Percentiles rank a stretch among this genome's conserved stretches.
phyloP scores from a whole-genome alignment of 2,888 invertebrate species.

The Chouioia cunea region DNA sequence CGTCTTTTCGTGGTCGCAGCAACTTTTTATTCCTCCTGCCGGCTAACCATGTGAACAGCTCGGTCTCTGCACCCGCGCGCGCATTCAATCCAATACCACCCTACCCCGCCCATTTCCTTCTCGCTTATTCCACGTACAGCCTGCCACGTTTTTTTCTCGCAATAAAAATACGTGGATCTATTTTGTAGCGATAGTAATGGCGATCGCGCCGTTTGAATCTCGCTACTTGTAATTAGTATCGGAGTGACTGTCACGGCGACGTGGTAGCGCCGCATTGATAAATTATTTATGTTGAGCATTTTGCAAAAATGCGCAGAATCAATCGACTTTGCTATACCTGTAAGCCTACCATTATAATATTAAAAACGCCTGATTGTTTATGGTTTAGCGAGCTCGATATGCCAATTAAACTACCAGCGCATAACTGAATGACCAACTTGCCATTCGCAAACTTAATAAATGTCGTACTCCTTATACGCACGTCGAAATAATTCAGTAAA shows the following conservation, averaged over 20 bases:
- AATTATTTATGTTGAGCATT: conserved; percentile 7
- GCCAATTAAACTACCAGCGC: conserved; percentile 23
- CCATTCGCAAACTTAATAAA: conserved; percentile 23
- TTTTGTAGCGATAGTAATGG: too few relatives aligned
- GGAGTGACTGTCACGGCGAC: not conserved
- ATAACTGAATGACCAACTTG: conserved; percentile 9
- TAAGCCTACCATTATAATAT: conserved; percentile 7
- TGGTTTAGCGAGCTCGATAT: not conserved
- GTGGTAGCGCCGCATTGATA: not conserved
- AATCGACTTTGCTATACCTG: conserved; percentile 10
- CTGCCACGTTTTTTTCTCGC: too few relatives aligned
- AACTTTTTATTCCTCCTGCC: not conserved
- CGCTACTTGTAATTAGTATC: too few relatives aligned
- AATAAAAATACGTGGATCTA: too few relatives aligned
- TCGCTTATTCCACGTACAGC: too few relatives aligned
- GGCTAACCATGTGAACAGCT: too few relatives aligned
- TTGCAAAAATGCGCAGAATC: conserved; percentile 15
- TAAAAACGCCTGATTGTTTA: conserved; percentile 31
- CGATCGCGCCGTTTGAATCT: too few relatives aligned
- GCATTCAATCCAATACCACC: too few relatives aligned
- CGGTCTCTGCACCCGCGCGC: too few relatives aligned
- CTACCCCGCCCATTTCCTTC: too few relatives aligned
- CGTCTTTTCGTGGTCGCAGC: not conserved
- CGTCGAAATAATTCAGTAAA: conserved; percentile 1
- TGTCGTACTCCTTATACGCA: not conserved